These are phyloP conservation scores for Paramisgurnus dabryanus DNA, from an alignment of 2,113 vertebrate species.

Conservation along the genomic window DNA sequence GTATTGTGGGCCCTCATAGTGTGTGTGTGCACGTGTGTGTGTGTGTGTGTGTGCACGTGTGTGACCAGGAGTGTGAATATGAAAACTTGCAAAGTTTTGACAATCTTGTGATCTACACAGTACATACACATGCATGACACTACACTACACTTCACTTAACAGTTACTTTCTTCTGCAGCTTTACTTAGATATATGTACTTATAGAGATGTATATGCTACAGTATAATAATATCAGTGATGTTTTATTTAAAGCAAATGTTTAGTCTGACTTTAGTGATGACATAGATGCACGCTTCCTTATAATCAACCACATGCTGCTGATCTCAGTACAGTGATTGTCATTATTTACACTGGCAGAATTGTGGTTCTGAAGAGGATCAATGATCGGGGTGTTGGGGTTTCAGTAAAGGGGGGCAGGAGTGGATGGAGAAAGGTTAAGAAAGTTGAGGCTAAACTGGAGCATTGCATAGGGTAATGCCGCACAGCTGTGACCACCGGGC, in stretches of 20 bases:
- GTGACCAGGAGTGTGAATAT: constrained; percentile 58
- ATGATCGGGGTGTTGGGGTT: not conserved
- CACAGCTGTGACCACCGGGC: constrained; percentile 75
- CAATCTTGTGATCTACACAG: not conserved
- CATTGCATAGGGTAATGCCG: constrained; percentile 63
- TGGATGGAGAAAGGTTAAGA: constrained; percentile 38
- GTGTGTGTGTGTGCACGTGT: constrained; percentile 1
- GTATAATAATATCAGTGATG: constrained; percentile 39
- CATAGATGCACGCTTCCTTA: not conserved
- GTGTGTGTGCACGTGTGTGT: constrained; percentile 33
- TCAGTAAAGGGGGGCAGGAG: not conserved
- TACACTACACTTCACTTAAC: not conserved
- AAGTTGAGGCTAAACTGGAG: constrained; percentile 60
- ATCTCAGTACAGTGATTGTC: not conserved
- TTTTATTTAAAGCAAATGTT: not conserved
- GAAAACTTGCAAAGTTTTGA: constrained; percentile 68
- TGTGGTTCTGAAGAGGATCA: constrained; percentile 1
- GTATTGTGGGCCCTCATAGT: not conserved
- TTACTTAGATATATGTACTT: not conserved
- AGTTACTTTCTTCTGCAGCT: constrained; percentile 3
- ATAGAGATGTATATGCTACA: not conserved
- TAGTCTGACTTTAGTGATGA: not conserved
- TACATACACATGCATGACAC: not conserved
- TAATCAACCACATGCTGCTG: not conserved
- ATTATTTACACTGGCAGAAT: constrained; percentile 34